Evolutionary conservation across 2,888 invertebrate genomes (phyloP).

Genomic region (Apoderus coryli): DNA sequence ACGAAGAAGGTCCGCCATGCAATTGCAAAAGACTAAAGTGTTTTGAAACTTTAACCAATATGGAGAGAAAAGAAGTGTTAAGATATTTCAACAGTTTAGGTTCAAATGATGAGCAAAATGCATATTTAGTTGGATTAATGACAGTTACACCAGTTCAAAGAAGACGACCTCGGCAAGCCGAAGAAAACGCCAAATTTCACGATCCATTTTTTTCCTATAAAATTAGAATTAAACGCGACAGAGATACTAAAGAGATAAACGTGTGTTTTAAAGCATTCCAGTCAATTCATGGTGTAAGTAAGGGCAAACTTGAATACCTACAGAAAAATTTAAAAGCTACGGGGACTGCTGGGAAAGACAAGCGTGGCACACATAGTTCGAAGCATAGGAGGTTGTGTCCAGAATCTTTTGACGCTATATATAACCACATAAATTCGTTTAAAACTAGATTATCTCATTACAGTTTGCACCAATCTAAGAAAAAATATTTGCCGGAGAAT

Average conservation of each 20-base stretch:
- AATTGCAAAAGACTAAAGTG: conserved; percentile 7
- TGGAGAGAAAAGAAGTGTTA: conserved; percentile 6
- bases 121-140: conserved; percentile 5
- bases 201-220: conserved; percentile 10
- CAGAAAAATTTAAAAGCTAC: conserved; percentile 11
- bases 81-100: conserved; percentile 4
- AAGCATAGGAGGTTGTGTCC: conserved; percentile 9
- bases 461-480: conserved; percentile 2
- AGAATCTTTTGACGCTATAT: conserved; percentile 4
- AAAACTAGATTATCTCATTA: conserved; percentile 8
- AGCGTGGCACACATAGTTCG: conserved; percentile 9
- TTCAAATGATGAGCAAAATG: conserved; percentile 5
- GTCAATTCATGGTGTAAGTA: conserved; percentile 10
- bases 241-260: conserved; percentile 7
- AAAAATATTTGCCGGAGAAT: conserved; percentile 7
- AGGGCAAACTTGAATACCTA: conserved; percentile 8
- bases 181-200: conserved; percentile 9
- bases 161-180: conserved; percentile 6
- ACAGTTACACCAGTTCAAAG: conserved; percentile 7
- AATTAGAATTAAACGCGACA: conserved; percentile 7
- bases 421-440: conserved; percentile 9
- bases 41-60: conserved; percentile 5
- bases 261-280: conserved; percentile 12
- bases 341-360: conserved; percentile 9
- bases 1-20: conserved; percentile 3